A percentile compares a stretch with the other conserved stretches of the same genome.
Evolutionary conservation across 2,113 vertebrate species (phyloP).

Genomic region (Clarias macrocephalus): DNA sequence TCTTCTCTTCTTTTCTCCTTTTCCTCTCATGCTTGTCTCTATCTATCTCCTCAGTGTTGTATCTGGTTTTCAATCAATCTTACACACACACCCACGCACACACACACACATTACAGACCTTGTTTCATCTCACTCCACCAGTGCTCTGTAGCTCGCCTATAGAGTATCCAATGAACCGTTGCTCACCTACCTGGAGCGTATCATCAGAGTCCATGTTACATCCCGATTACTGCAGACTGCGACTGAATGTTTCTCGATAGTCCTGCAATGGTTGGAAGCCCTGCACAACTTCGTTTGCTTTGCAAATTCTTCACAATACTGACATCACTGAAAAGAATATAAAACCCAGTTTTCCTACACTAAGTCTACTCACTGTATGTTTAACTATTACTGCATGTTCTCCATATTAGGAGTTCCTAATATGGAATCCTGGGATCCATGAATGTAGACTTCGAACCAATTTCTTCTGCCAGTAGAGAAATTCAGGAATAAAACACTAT

Average conservation of each 20-base stretch:
- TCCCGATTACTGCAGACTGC: neutral
- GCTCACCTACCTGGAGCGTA: neutral
- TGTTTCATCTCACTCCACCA: neutral
- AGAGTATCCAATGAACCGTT: constrained; percentile 2
- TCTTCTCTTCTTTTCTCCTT: neutral
- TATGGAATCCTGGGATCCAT: neutral
- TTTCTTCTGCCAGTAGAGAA: neutral
- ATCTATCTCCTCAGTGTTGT: neutral
- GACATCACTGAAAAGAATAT: neutral
- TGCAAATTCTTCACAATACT: neutral
- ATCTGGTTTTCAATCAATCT: neutral
- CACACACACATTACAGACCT: neutral
- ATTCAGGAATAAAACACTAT: neutral
- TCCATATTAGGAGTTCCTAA: neutral
- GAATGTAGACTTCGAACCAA: neutral
- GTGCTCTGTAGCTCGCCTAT: neutral
- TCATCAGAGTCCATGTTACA: neutral
- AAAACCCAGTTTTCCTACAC: too few relatives aligned
- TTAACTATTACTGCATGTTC: neutral
- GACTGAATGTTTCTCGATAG: neutral
- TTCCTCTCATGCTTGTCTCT: neutral
- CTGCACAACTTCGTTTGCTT: neutral
- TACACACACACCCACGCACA: neutral
- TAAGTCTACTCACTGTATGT: neutral
- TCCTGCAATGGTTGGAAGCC: neutral